phyloP scores from a whole-genome alignment of 2,888 invertebrate species.

The Parthenolecanium corni region DNA sequence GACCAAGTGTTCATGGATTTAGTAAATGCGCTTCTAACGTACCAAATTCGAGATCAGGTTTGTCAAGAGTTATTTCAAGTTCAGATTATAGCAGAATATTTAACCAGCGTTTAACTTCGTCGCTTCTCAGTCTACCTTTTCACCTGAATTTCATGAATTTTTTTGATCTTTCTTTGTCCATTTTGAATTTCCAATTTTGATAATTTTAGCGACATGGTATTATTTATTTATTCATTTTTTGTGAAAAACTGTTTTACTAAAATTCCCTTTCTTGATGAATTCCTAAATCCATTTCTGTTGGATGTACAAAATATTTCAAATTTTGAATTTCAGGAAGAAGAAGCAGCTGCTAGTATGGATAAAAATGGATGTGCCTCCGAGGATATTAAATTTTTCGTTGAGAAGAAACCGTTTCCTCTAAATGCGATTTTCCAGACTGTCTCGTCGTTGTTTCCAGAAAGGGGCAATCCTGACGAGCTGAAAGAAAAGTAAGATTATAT shows the following conservation, averaged over 20 bases:
- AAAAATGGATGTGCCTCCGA: neutral
- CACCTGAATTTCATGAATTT: neutral
- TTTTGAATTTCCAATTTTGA: too few relatives aligned
- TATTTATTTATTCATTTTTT: too few relatives aligned
- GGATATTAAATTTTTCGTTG: neutral
- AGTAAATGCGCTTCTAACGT: conserved; percentile 66
- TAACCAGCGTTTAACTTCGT: too few relatives aligned
- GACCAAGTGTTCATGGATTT: conserved; percentile 87
- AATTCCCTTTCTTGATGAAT: too few relatives aligned
- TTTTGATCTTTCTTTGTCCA: neutral
- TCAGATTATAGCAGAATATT: too few relatives aligned
- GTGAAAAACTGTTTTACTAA: too few relatives aligned
- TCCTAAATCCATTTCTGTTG: too few relatives aligned
- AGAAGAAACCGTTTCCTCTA: conserved; percentile 51
- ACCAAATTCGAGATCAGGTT: conserved; percentile 46
- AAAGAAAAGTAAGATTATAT: conserved; percentile 62
- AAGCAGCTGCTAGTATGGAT: neutral
- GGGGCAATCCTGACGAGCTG: conserved; percentile 75
- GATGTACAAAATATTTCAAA: too few relatives aligned
- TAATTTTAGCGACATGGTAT: too few relatives aligned
- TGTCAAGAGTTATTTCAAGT: too few relatives aligned
- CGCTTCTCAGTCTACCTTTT: too few relatives aligned
- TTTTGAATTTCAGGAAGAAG: neutral
- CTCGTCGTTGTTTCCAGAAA: conserved; percentile 85
- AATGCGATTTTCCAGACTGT: conserved; percentile 78